Percentiles rank a stretch among this genome's conserved stretches.
Evolutionary conservation across 2,888 invertebrate species (phyloP).

Genomic region (Acleris laterana): DNA sequence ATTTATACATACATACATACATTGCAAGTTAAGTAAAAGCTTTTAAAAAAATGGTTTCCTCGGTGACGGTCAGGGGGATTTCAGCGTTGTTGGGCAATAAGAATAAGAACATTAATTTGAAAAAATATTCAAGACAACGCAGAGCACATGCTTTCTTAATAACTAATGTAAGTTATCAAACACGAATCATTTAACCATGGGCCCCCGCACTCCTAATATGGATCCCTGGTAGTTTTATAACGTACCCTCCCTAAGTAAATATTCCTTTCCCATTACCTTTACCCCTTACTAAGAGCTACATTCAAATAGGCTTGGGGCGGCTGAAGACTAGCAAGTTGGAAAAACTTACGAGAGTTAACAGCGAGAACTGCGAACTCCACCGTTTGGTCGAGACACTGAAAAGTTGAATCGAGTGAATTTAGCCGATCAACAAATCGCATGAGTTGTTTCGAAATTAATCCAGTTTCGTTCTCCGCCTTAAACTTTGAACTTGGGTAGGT

Average conservation of each 20-base stretch:
- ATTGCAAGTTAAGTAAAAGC: no score
- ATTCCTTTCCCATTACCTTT: no score
- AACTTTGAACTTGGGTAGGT: constrained; percentile 2
- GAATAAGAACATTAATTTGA: no score
- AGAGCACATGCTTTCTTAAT: neutral
- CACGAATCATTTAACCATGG: neutral
- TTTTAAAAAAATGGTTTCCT: no score
- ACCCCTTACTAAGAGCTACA: neutral
- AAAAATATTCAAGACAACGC: no score
- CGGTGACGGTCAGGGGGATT: no score
- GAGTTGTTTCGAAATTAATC: constrained; percentile 28
- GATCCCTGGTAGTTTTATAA: no score
- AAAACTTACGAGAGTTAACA: constrained; percentile 44
- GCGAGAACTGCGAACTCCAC: constrained; percentile 36
- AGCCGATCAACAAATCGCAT: constrained; percentile 32
- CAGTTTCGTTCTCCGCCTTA: constrained; percentile 12
- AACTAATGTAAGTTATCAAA: neutral
- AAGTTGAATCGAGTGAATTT: constrained; percentile 35
- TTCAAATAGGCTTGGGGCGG: neutral
- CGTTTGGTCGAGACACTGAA: constrained; percentile 32
- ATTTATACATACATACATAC: no score
- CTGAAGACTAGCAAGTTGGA: constrained; percentile 9
- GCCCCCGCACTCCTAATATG: no score
- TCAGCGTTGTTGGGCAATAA: no score
- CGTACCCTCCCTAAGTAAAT: no score